Evolutionary conservation across 2,888 invertebrate species (phyloP), one percentile per base, ranked within the genome.

Genomic region (Fabriciana adippe): DNA sequence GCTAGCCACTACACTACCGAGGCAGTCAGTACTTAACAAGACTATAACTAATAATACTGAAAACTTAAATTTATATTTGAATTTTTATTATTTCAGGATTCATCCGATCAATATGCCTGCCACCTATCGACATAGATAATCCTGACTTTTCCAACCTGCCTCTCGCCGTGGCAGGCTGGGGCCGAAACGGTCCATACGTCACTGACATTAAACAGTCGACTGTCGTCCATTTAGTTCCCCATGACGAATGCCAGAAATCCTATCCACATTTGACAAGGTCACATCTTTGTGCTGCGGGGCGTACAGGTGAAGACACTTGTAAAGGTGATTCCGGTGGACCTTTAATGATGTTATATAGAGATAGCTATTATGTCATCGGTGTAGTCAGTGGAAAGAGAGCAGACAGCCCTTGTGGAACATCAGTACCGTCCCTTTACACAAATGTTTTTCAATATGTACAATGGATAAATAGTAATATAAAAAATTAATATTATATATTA

Each of bases 301-400:
- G 85, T 47, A 85, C 79, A 0, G 90, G 91, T 0, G 83, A 90
- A 72, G 92, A 92, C 68, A 89, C 92, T 6, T 92, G 92, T 72
- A 90, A 89, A 77, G 92, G 92, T 2, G 92, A 92, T 74, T 92
- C 92, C 2, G 92, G 92, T 21, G 91, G 91, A 6, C 92, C 92
- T 1, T 75, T 92, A 26, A 92, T 92, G 92, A 85, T 85, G 75
- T 50, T 87, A 21, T 87, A 87, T 67, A 80, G 83, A 65, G 87
- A 85, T 21, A 87, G 80, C 69, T 90, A 89, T 75, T 88, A 83
- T 74, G 80, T 89, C 3, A 84, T 87, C 3, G 92, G 92, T 3
- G 79, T 92, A 8, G 92, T 92, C 5, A 92, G 92, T 75, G 92
- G 92, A 1, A 92, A 92, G 72, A 75, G 91, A 64, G 82, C 87